Percentiles rank a stretch among this genome's conserved stretches.
These are phyloP conservation scores for Plutella xylostella DNA, from an alignment of 2,888 invertebrate genomes.

Conservation along the genomic window DNA sequence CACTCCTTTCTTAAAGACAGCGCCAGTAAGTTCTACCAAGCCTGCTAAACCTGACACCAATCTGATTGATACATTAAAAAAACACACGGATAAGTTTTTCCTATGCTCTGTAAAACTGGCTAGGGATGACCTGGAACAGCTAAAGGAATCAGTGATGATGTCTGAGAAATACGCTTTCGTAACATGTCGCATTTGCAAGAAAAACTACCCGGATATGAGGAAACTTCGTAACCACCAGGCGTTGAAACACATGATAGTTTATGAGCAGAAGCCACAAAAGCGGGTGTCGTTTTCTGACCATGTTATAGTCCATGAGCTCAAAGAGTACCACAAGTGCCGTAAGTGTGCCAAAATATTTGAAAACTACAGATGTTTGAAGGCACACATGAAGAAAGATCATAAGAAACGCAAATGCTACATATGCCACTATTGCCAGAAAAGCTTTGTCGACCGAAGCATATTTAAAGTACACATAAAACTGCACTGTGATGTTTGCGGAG, in stretches of 20 bases:
- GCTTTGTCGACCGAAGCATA: conserved; percentile 45
- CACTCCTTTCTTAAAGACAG: conserved; percentile 28
- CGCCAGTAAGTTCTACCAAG: background rate
- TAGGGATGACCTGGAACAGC: conserved; percentile 30
- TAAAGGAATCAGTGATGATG: conserved; percentile 21
- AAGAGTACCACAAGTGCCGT: conserved; percentile 47
- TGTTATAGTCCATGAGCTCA: conserved; percentile 46
- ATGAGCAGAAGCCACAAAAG: conserved; percentile 33
- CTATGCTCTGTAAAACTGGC: conserved; percentile 33
- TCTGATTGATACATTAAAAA: background rate
- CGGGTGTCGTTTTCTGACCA: conserved; percentile 51
- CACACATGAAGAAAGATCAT: conserved; percentile 39
- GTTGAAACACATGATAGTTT: conserved; percentile 46
- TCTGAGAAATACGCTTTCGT: conserved; percentile 10
- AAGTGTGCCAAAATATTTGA: conserved; percentile 50
- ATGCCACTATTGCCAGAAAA: conserved; percentile 50
- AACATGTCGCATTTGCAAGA: conserved; percentile 47
- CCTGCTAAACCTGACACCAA: background rate
- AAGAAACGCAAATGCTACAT: conserved; percentile 54
- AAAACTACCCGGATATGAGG: conserved; percentile 37
- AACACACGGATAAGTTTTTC: conserved; percentile 7
- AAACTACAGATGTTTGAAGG: conserved; percentile 33
- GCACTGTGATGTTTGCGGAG: conserved; percentile 46
- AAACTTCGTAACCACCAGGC: conserved; percentile 41
- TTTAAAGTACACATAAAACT: conserved; percentile 54